Evolutionary conservation across 2,113 vertebrate species (phyloP), one percentile per base, ranked within the genome.

Genomic region (Nicator chloris): DNA sequence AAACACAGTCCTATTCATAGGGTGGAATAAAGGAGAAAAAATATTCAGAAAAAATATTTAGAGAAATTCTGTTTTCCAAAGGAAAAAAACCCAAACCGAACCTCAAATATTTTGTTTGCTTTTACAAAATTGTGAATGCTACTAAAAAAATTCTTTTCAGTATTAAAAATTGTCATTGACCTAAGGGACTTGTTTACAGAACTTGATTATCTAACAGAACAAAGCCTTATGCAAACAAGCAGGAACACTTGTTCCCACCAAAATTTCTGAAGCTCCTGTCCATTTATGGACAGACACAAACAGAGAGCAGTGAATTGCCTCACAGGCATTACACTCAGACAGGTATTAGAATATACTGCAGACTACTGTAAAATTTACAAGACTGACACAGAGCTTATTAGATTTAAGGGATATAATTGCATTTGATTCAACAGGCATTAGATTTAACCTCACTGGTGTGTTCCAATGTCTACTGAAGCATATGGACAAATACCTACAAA

Each of bases 311-410:
- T 1, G 15, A 94, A 22, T 42, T 95, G 86, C 70, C 82, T 94
- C 63, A 47, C 21, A 92, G 93, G 39, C 66, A 91, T 87, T 87
- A 76, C 37, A 69, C 26, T 92, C 86, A 82, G 94, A 84, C 81
- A 89, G 81, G 78, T 82, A 93, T 79, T 80, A 82, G 35, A 90
- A 79, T 80, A 85, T 21, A 94, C 39, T 80, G 71, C 87, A 96
- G 71, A 91, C 57, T 91, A 88, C 87, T 70, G 63, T 90, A 90
- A 95, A 85, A 93, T 93, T 45, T 91, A 77, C 57, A 94, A 79
- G 73, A 66, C 78, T 88, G 90, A 92, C 50, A 85, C 20, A 80
- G 33, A 85, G 5, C 3, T 90, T 72, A 94, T 80, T 94, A 72
- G 50, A 88, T 93, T 82, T 85, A 76, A 91, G 45, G 63, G 35